Evolutionary conservation across 2,888 invertebrate species (phyloP).

Genomic region (Polyommatus icarus): DNA sequence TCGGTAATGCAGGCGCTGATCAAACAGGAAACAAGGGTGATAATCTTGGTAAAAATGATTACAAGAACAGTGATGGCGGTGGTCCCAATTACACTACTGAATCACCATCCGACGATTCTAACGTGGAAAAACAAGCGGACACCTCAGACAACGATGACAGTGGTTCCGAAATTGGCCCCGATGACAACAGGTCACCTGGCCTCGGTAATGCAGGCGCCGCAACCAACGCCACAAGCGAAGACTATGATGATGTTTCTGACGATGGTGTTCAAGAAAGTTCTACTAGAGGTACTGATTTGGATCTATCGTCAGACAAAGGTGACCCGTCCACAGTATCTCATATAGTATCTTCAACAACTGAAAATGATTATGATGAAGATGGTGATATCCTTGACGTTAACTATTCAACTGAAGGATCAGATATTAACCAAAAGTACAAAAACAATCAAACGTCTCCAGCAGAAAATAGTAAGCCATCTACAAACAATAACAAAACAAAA

Average conservation of each 20-base stretch:
- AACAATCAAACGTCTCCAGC: background rate
- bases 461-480: background rate
- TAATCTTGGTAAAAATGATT: background rate
- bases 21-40: background rate
- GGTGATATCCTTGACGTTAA: background rate
- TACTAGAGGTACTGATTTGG: background rate
- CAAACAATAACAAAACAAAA: background rate
- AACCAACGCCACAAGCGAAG: background rate
- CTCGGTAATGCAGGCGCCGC: background rate
- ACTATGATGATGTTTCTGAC: background rate
- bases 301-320: background rate
- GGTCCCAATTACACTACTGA: background rate
- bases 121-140: background rate
- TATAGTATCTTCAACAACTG: background rate
- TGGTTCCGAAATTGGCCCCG: background rate
- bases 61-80: background rate
- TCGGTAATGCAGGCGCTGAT: background rate
- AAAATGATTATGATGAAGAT: background rate
- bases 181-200: background rate
- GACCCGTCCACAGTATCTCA: background rate
- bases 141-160: background rate
- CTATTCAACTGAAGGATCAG: background rate
- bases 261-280: background rate
- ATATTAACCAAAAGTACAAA: background rate
- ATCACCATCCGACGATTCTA: background rate